Base-by-base conservation (phyloP, 23 tunicate genomes). In the Ciona savignyi region DNA sequence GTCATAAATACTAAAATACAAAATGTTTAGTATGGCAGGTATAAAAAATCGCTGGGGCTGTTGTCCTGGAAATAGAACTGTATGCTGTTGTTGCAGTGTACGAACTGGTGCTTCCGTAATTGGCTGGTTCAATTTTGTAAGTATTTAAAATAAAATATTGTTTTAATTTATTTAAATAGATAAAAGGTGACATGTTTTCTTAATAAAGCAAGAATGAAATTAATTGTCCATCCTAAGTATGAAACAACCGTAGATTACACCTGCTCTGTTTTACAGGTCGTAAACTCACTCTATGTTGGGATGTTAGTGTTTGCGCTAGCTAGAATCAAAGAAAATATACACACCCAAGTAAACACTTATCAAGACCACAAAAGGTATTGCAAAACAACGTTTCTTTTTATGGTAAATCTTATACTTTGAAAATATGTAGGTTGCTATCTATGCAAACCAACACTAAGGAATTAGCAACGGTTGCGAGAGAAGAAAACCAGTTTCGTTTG, bases 281-380 rank as follows among this genome's bases (percentile, higher is more conserved):
- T 88, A 62, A 88, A 77, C 51, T 88, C 96, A 27, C 29, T 88
- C 25, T 88, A 82, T 49, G 77, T 82, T 63, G 96, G 96, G 1
- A 71, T 88, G 84, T 30, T 88, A 72, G 83, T 88, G 9, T 76
- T 88, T 61, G 79, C 87, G 4, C 42, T 88, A 24, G 79, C 87
- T 4, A 68, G 80, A 20, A 62, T 75, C 29, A 68, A 56, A 67
- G 87, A 82, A 20, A 63, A 33, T 32, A 1, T 82, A 4, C 27
- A 71, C 29, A 27, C 35, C n/a, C 65, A 28, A 1, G 42, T 77
- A 65, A 15, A 42, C 11, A 42, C 15, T 6, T 42, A 6, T 15
- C 56, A 42, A 15, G 11, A 42, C 9, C 56, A 42, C 9, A 42
- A 42, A 6, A 42, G 56, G 56, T 42, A 42, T 42, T n/a, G n/a